Conservation (phyloP, 2,113 vertebrate species). For the Sylvilagus bachmani region DNA sequence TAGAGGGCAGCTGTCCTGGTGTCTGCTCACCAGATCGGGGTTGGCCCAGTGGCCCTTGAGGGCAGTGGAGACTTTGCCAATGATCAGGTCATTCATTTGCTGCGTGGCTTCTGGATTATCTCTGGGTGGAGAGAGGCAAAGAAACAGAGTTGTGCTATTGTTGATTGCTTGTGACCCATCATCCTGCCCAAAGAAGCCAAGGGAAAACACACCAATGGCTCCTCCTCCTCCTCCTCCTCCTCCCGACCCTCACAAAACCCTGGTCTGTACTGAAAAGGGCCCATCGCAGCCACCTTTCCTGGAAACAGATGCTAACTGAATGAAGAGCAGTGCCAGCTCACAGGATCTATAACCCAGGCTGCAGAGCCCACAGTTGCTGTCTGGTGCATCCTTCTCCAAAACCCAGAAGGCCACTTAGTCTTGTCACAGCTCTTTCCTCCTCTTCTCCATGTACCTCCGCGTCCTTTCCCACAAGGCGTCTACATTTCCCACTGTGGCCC, state of each 20-base stretch:
- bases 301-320: background rate
- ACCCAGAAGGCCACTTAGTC: background rate
- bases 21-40: conserved; percentile 94
- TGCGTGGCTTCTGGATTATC: conserved; percentile 99
- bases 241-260: background rate
- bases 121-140: conserved; percentile 84
- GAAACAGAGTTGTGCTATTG: background rate
- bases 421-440: background rate
- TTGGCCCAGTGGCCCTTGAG: conserved; percentile 99
- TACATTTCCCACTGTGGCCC: background rate
- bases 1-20: background rate
- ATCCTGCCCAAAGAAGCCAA: background rate
- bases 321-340: background rate
- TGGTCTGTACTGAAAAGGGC: background rate
- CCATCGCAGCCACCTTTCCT: background rate
- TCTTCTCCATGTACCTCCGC: background rate
- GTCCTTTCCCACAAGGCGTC: background rate
- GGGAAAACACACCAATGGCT: background rate
- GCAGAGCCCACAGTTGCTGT: background rate
- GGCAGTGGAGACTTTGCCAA: conserved; percentile 97
- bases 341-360: rapidly evolving
- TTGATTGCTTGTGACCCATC: background rate
- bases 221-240: background rate
- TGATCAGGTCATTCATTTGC: conserved; percentile 99
- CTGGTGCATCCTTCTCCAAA: background rate